Evolutionary conservation across 1,140 invertebrate species (phyloP), one percentile per base, ranked within the genome.

Genomic region (Muscidifurax raptorellus): DNA sequence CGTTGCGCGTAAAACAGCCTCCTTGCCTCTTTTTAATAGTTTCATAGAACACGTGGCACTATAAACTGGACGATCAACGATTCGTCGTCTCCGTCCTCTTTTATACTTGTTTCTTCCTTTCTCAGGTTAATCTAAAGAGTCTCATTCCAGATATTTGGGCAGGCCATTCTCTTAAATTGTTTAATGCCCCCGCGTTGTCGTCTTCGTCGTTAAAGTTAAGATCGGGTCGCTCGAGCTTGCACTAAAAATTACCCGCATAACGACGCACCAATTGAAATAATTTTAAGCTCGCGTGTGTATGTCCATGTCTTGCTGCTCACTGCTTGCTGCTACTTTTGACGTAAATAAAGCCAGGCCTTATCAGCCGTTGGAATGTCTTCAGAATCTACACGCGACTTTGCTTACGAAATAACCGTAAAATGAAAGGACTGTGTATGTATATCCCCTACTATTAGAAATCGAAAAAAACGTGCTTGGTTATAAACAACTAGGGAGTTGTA

Each of bases 381-480:
- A 83, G 77, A 82, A 74, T 74, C 82, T 84, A 84, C 86, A 87
- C 86, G 85, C 87, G 83, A 88, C 85, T 86, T 86, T 80, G 85
- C 83, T 80, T 84, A 86, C 86, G 87, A 86, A 87, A 86, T 88
- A 87, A 85, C 85, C 86, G 83, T 87, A 86, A 87, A 87, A 87
- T 80, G 83, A 81, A 82, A 52, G 87, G 79, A 71, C 84, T 82
- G 81, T 22, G 32, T 22, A 47, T 28, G 25, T 22, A 3, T 40
- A 40, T 67, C 6, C 67, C n/a, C 67, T 27, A 71, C 27, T 52
- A 13, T n/a, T 40, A 69, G 7, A 25, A 80, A 36, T 67, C 36
- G 64, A 80, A 69, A 44, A 69, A 80, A 40, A n/a, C 7, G 10
- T 22, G 13, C n/a, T n/a, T n/a, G n/a, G n/a, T n/a, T n/a, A n/a